Evolutionary conservation across 2,113 vertebrate genomes (phyloP).

Genomic region (Pardalotus punctatus): DNA sequence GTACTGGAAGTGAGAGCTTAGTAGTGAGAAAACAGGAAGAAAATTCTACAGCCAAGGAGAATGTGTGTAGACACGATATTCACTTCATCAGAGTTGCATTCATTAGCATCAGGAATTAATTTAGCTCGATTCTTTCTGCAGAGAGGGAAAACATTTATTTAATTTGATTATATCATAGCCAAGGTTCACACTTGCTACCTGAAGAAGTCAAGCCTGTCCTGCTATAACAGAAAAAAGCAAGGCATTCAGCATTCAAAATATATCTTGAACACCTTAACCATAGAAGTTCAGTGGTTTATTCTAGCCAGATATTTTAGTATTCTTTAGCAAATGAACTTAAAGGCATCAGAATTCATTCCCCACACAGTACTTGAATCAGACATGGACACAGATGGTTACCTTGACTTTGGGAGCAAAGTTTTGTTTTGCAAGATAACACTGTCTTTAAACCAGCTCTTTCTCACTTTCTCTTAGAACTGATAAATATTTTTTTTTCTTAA

Average conservation of each 20-base stretch:
- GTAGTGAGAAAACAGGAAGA: neutral
- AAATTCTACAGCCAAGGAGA: neutral
- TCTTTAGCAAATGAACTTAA: neutral
- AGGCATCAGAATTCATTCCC: constrained; percentile 25
- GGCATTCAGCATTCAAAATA: neutral
- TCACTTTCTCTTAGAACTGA: neutral
- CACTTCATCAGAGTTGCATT: neutral
- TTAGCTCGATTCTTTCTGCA: neutral
- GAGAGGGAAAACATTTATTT: neutral
- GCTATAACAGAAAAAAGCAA: neutral
- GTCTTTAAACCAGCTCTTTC: constrained; percentile 25
- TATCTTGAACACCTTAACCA: neutral
- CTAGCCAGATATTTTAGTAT: neutral
- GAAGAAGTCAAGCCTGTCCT: neutral
- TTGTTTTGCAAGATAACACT: constrained; percentile 26
- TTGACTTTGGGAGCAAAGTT: constrained; percentile 33
- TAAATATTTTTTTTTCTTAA: neutral
- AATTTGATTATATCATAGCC: neutral
- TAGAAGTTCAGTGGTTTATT: neutral
- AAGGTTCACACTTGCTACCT: neutral
- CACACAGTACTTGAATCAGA: constrained; percentile 5
- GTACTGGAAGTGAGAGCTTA: neutral
- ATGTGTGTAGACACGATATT: neutral
- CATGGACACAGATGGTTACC: constrained; percentile 55
- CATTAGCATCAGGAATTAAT: constrained; percentile 2